Percentiles rank a stretch among this genome's conserved stretches.
Conservation (phyloP, 2,113 vertebrate species). For the Ahaetulla prasina region DNA sequence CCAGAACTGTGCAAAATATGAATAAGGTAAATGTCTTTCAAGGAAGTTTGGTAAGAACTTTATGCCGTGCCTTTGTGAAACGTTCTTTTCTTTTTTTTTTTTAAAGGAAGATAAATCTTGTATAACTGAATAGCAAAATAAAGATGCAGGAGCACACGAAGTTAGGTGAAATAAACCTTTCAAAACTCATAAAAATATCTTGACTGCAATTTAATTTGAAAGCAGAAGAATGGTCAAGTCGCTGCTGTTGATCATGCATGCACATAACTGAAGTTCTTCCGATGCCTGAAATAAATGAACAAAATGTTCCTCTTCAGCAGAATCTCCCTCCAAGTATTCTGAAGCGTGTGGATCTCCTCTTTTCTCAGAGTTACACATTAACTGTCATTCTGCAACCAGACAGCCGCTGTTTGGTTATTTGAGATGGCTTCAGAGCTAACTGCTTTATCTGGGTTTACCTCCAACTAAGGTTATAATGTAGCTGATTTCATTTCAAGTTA, state of each 20-base stretch:
- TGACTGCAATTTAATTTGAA: slow-evolving; percentile 9
- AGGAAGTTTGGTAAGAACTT: background rate
- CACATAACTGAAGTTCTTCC: background rate
- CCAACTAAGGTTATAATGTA: background rate
- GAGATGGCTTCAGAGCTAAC: background rate
- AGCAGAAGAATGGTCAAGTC: background rate
- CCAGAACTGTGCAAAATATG: background rate
- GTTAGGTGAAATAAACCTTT: background rate
- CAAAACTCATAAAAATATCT: slow-evolving; percentile 2
- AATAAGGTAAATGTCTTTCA: background rate
- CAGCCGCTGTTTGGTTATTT: slow-evolving; percentile 24
- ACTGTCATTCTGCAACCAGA: slow-evolving; percentile 9
- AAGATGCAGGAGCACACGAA: background rate
- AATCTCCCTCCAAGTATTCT: background rate
- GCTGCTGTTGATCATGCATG: background rate
- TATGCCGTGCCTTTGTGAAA: background rate
- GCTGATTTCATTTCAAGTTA: background rate
- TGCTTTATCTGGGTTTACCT: background rate
- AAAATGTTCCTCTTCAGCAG: slow-evolving; percentile 23
- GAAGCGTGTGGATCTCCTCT: background rate
- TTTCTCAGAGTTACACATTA: slow-evolving; percentile 5
- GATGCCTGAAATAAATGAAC: slow-evolving; percentile 9
- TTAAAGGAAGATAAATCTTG: background rate
- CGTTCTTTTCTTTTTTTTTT: slow-evolving; percentile 19
- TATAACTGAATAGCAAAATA: slow-evolving; percentile 31